Conservation (phyloP, 2,113 vertebrate species). For the Crypturellus undulatus region DNA sequence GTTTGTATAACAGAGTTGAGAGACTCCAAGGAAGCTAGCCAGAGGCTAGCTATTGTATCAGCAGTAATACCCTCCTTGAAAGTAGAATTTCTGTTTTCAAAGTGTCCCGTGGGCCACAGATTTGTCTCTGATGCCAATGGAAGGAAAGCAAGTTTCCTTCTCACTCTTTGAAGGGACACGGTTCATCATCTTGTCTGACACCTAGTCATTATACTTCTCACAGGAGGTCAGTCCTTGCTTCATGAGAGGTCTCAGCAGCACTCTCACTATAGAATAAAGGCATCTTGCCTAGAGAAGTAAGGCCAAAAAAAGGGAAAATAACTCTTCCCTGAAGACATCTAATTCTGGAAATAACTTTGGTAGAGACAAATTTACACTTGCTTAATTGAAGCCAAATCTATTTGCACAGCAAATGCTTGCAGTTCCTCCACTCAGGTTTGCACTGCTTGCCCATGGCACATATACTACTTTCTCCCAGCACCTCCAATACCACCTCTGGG, state of each 20-base stretch:
- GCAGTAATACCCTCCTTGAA: conserved; percentile 55
- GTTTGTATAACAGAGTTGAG: background rate
- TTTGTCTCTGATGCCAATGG: conserved; percentile 55
- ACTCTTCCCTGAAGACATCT: conserved; percentile 49
- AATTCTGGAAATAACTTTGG: conserved; percentile 50
- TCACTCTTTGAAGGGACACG: conserved; percentile 57
- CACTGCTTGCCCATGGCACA: no score
- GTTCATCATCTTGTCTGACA: conserved; percentile 70
- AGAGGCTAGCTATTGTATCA: conserved; percentile 49
- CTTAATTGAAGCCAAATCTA: conserved; percentile 43
- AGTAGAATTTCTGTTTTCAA: conserved; percentile 58
- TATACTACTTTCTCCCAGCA: no score
- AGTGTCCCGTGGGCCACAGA: conserved; percentile 56
- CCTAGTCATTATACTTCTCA: conserved; percentile 60
- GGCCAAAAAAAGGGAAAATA: conserved; percentile 61
- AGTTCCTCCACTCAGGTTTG: background rate
- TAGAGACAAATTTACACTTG: conserved; percentile 19
- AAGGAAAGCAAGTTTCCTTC: conserved; percentile 43
- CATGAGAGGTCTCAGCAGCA: conserved; percentile 56
- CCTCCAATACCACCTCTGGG: background rate
- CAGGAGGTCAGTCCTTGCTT: conserved; percentile 55
- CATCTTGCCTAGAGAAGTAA: conserved; percentile 61
- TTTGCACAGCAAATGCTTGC: conserved; percentile 37
- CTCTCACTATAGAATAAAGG: conserved; percentile 41
- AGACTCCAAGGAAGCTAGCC: conserved; percentile 54